These are phyloP conservation scores for Apocrypta bakeri DNA, from an alignment of 1,140 invertebrate genomes.

Conservation along the genomic window DNA sequence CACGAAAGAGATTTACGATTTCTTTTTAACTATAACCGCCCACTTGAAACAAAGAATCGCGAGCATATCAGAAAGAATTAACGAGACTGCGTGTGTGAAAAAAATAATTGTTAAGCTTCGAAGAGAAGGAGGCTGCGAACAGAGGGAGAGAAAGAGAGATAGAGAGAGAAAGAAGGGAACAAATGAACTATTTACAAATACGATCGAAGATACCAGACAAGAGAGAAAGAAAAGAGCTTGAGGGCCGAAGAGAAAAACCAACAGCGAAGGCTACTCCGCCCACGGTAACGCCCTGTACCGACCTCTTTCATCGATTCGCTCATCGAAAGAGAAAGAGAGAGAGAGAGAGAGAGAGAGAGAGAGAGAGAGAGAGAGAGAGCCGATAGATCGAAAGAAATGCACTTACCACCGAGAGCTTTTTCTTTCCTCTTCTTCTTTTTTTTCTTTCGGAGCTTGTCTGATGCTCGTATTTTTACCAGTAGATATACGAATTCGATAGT, in stretches of 20 bases:
- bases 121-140: too few relatives aligned
- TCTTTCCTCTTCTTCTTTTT: constrained; percentile 10
- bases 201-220: constrained; percentile 27
- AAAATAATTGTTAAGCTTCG: constrained; percentile 39
- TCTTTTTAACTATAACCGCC: constrained; percentile 41
- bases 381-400: constrained; percentile 47
- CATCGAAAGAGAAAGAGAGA: constrained; percentile 45
- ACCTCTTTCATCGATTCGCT: constrained; percentile 49
- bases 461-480: constrained; percentile 37
- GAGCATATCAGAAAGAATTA: constrained; percentile 31
- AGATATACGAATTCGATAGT: constrained; percentile 44
- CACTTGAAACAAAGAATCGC: constrained; percentile 23
- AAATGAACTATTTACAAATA: constrained; percentile 52
- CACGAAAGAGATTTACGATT: constrained; percentile 45
- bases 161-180: background rate
- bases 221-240: background rate
- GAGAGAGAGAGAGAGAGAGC: constrained; percentile 16
- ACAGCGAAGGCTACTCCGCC: constrained; percentile 44
- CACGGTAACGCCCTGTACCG: constrained; percentile 45
- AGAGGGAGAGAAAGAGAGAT: background rate
- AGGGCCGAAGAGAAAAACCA: constrained; percentile 45
- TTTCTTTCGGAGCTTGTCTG: background rate
- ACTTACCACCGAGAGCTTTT: constrained; percentile 33
- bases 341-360: too few relatives aligned
- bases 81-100: constrained; percentile 13